Evolutionary conservation across 2,113 vertebrate species (phyloP).

Genomic region (Aviceda subcristata): DNA sequence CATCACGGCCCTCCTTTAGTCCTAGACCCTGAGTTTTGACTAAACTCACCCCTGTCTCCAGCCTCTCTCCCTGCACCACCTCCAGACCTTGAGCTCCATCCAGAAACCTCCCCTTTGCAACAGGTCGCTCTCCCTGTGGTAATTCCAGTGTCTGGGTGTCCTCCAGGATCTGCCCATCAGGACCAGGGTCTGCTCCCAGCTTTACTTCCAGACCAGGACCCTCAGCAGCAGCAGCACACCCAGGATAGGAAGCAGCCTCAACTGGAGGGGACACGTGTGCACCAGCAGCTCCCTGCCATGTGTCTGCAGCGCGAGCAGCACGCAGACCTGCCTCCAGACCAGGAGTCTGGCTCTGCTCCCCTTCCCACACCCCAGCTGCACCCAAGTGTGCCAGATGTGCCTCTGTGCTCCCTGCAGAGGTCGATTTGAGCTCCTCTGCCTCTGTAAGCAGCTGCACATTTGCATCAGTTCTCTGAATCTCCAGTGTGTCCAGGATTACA

Average conservation of each 20-base stretch:
- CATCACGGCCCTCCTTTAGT: neutral
- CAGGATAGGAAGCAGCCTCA: neutral
- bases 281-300: neutral
- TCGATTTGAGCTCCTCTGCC: neutral
- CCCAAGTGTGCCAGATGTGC: neutral
- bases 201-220: neutral
- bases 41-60: neutral
- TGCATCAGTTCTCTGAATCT: neutral
- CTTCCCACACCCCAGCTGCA: neutral
- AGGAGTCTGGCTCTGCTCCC: neutral
- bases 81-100: neutral
- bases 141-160: neutral
- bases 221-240: neutral
- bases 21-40: neutral
- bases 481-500: fast-evolving
- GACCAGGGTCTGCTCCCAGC: neutral
- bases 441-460: fast-evolving
- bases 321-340: neutral
- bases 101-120: neutral
- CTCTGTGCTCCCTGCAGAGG: fast-evolving
- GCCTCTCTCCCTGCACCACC: neutral
- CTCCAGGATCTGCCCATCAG: neutral
- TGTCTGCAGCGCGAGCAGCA: fast-evolving
- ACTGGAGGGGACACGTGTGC: fast-evolving
- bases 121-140: neutral